Evolutionary conservation across 64 coral and sea anemone species (phyloP).

Genomic region (Trachythela sp.): DNA sequence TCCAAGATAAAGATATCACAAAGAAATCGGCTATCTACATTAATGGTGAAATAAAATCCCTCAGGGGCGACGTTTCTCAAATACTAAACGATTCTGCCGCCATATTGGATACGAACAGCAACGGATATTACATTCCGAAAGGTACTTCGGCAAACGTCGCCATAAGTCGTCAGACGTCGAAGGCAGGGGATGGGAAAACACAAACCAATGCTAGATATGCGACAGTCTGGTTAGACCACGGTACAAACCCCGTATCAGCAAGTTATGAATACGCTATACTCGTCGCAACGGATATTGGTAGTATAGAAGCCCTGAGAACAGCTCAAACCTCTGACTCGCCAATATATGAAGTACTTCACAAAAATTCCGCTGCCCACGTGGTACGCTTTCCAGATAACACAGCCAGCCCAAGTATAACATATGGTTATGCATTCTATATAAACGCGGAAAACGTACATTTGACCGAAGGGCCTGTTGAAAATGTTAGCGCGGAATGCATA

Average conservation of each 20-base stretch:
- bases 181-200: background rate
- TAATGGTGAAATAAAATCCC: background rate
- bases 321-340: background rate
- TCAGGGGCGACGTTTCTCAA: background rate
- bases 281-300: background rate
- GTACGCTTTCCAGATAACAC: background rate
- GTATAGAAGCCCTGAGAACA: background rate
- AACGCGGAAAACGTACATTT: background rate
- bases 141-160: background rate
- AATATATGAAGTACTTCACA: conserved; percentile 13
- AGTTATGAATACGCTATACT: conserved; percentile 20
- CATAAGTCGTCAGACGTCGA: conserved; percentile 30
- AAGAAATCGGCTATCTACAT: background rate
- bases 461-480: background rate
- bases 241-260: background rate
- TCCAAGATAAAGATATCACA: conserved; percentile 43
- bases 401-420: background rate
- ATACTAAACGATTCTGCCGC: background rate
- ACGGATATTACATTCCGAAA: conserved; percentile 45
- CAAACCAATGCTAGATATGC: conserved; percentile 28
- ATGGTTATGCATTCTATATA: conserved; percentile 13
- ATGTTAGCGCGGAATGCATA: background rate
- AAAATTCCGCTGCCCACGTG: conserved; percentile 24
- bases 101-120: conserved; percentile 8
- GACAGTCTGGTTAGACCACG: conserved; percentile 45